These are phyloP conservation scores for Popillia japonica DNA, from an alignment of 1,140 invertebrate genomes.

Conservation along the genomic window DNA sequence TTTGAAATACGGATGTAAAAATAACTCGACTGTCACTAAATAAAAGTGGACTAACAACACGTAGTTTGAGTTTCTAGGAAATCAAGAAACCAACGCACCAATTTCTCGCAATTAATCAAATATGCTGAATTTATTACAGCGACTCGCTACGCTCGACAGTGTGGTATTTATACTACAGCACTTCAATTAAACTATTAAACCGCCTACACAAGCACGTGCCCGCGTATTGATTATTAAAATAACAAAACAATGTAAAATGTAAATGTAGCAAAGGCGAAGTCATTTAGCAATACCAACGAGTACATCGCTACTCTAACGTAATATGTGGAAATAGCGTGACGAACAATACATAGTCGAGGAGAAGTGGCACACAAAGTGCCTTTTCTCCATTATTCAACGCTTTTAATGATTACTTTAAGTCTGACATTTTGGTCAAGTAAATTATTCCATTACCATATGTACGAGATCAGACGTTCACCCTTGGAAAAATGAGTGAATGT, in stretches of 20 bases:
- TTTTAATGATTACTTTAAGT: slow-evolving; percentile 14
- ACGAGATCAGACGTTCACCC: background rate
- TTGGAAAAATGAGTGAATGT: background rate
- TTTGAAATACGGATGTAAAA: no score
- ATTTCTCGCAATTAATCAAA: background rate
- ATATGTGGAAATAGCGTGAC: slow-evolving; percentile 17
- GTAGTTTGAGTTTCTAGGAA: background rate
- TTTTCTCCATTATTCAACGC: slow-evolving; percentile 24
- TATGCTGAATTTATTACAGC: background rate
- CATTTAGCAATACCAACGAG: slow-evolving; percentile 7
- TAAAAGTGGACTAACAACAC: background rate
- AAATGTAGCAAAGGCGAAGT: background rate
- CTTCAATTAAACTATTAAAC: background rate
- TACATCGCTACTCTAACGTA: background rate
- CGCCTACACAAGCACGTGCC: background rate
- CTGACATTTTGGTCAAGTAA: slow-evolving; percentile 12
- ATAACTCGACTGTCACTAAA: no score
- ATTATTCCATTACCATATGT: background rate
- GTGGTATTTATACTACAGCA: background rate
- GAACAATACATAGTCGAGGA: background rate
- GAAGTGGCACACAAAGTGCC: slow-evolving; percentile 7
- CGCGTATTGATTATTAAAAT: background rate
- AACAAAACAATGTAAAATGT: background rate
- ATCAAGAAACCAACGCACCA: background rate
- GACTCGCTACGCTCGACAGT: background rate